phyloP scores from a whole-genome alignment of 2,888 invertebrate species.

The Metellina segmentata region DNA sequence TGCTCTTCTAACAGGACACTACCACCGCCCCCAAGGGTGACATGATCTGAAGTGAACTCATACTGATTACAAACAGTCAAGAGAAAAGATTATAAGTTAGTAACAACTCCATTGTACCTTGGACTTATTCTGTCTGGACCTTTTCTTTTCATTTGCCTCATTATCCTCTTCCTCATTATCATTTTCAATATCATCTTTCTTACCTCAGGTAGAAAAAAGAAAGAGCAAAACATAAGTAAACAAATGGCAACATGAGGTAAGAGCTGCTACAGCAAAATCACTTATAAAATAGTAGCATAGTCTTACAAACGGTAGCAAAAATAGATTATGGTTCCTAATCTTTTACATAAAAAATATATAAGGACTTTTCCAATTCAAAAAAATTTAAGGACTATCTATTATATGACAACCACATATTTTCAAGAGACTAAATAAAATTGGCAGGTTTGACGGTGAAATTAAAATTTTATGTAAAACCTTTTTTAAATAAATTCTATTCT shows the following conservation, averaged over 20 bases:
- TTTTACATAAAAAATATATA: neutral
- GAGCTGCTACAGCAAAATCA: neutral
- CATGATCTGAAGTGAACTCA: neutral
- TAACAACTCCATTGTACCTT: neutral
- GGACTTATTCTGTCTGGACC: neutral
- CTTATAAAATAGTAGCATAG: neutral
- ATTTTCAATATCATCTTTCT: constrained; percentile 10
- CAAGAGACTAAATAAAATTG: no score
- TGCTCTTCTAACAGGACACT: no score
- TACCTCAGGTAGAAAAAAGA: neutral
- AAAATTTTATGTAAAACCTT: no score
- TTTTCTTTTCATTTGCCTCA: constrained; percentile 1
- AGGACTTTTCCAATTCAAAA: no score
- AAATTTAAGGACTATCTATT: no score
- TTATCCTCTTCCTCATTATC: constrained; percentile 14
- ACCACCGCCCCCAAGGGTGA: no score
- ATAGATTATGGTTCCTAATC: neutral
- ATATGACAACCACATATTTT: no score
- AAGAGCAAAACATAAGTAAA: neutral
- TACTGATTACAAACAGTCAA: neutral
- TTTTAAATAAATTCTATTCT: no score
- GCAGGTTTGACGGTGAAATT: no score
- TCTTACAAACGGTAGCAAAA: neutral
- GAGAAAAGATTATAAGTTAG: neutral
- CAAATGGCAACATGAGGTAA: neutral